These are phyloP conservation scores for Tragelaphus strepsiceros DNA, from an alignment of 2,113 vertebrate genomes.

Conservation along the genomic window DNA sequence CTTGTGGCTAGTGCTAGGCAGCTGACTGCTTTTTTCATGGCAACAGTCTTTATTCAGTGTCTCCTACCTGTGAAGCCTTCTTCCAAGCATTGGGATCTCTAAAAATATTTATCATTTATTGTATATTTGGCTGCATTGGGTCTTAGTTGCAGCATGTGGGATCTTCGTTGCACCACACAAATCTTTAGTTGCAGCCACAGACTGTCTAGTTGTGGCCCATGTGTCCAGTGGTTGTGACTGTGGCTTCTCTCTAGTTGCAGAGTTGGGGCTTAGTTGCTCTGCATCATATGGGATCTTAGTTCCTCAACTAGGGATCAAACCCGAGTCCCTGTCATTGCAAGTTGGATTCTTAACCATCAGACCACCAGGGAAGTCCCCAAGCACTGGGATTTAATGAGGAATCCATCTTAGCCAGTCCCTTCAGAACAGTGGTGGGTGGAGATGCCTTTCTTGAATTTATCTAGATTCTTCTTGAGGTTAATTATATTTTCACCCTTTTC, in stretches of 20 bases:
- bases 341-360: neutral
- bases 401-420: neutral
- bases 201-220: neutral
- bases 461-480: neutral
- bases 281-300: neutral
- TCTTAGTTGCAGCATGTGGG: neutral
- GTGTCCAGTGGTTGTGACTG: neutral
- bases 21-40: neutral
- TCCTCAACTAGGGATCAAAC: neutral
- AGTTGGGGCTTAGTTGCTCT: neutral
- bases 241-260: neutral
- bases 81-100: neutral
- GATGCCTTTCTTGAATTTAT: too few relatives aligned
- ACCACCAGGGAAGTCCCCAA: neutral
- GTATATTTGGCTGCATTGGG: neutral
- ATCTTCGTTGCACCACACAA: neutral
- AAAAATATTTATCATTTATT: neutral
- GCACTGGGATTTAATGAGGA: too few relatives aligned
- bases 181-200: neutral
- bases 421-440: neutral
- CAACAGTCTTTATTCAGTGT: accelerated
- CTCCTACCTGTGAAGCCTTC: neutral
- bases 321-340: neutral
- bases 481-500: neutral
- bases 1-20: accelerated